Percentiles rank a stretch among this genome's conserved stretches.
These are phyloP conservation scores for Pangasius macronema DNA, from an alignment of 2,797 vertebrate genomes.

Conservation along the genomic window DNA sequence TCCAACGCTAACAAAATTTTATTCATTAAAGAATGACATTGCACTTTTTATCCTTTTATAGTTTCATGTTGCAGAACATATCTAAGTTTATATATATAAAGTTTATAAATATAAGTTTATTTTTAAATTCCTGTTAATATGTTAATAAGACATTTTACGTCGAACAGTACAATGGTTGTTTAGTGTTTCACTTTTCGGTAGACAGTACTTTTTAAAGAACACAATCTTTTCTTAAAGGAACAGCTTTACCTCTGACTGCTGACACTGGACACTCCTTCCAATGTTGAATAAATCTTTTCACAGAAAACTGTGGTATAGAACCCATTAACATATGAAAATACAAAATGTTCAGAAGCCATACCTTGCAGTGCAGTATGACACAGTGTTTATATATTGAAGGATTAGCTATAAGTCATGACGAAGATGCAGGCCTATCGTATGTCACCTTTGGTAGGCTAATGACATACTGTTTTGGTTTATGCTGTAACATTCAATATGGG, in stretches of 20 bases:
- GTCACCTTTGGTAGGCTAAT: slow-evolving; percentile 15
- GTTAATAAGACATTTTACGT: not conserved
- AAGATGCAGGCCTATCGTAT: not conserved
- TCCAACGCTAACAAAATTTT: not conserved
- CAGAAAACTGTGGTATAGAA: not conserved
- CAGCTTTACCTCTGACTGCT: not conserved
- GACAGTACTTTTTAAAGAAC: too few species aligned
- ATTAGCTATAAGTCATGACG: not conserved
- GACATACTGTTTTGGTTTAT: slow-evolving; percentile 8
- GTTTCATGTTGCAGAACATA: not conserved
- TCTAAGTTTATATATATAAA: too few species aligned
- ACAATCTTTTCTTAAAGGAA: too few species aligned
- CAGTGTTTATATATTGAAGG: not conserved
- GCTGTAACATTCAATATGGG: not conserved
- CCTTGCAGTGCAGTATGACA: not conserved
- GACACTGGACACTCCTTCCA: not conserved
- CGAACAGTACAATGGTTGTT: too few species aligned
- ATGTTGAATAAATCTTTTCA: not conserved
- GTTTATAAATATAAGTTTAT: not conserved
- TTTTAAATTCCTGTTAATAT: not conserved
- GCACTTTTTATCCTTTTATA: not conserved
- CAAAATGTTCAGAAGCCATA: not conserved
- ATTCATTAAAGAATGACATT: not conserved
- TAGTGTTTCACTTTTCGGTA: too few species aligned
- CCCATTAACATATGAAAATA: not conserved